Evolutionary conservation across 23 tunicate genomes (phyloP).

Genomic region (Trididemnum nubilum): DNA sequence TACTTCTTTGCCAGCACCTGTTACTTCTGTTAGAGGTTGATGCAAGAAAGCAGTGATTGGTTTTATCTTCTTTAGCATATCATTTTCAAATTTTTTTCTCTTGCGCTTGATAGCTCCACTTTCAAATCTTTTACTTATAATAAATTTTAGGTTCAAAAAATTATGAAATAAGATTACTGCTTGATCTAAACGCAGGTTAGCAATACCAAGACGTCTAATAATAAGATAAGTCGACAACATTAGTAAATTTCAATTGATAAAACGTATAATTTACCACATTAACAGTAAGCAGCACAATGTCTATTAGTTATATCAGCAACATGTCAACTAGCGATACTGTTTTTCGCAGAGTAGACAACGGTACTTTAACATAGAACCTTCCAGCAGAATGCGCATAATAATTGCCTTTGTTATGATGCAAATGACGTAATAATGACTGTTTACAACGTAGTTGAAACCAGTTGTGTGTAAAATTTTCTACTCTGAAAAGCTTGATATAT

Average conservation of each 20-base stretch:
- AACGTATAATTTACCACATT: no score
- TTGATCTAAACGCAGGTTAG: no score
- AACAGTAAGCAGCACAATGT: neutral
- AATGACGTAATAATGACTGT: neutral
- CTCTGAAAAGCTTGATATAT: no score
- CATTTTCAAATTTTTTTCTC: constrained; percentile 5
- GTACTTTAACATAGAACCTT: neutral
- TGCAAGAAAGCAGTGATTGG: no score
- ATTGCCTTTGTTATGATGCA: neutral
- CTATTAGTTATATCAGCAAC: neutral
- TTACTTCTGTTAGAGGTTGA: no score
- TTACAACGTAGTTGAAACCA: neutral
- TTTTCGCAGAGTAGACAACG: neutral
- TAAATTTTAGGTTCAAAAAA: no score
- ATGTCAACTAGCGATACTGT: neutral
- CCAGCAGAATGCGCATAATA: neutral
- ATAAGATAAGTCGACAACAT: neutral
- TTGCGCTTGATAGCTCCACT: no score
- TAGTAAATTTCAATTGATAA: neutral
- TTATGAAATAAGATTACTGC: no score
- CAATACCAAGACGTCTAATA: neutral
- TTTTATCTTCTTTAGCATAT: no score
- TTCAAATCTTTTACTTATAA: no score
- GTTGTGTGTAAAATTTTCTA: neutral
- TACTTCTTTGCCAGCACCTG: no score